These are phyloP conservation scores for Brachyptera risi DNA, from an alignment of 2,888 invertebrate genomes.

Conservation along the genomic window DNA sequence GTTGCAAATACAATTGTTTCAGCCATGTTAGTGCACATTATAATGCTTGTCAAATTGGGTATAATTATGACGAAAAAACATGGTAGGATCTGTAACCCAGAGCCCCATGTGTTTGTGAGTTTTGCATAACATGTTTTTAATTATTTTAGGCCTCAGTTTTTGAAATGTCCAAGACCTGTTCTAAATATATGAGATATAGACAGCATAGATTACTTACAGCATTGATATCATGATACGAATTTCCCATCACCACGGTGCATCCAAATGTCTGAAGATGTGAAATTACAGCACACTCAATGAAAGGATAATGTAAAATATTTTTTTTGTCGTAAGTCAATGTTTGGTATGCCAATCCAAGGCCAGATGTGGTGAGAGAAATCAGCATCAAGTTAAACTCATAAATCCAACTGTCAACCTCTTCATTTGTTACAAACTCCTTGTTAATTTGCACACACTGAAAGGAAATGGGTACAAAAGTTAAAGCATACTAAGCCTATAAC, in stretches of 20 bases:
- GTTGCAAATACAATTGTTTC: too few species aligned
- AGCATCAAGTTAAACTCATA: slow-evolving; percentile 30
- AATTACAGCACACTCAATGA: slow-evolving; percentile 31
- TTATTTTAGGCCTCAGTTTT: too few species aligned
- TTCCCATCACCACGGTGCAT: slow-evolving; percentile 33
- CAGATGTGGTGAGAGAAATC: slow-evolving; percentile 26
- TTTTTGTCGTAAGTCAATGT: background rate
- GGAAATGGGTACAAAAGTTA: too few species aligned
- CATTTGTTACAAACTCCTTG: slow-evolving; percentile 12
- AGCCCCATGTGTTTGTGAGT: too few species aligned
- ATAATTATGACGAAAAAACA: too few species aligned
- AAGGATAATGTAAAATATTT: slow-evolving; percentile 25
- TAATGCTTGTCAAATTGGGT: too few species aligned
- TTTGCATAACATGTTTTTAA: too few species aligned
- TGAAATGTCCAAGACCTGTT: too few species aligned
- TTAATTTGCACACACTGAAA: background rate
- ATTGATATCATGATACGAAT: slow-evolving; percentile 29
- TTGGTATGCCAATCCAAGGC: slow-evolving; percentile 15
- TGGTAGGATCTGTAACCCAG: too few species aligned
- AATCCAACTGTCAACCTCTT: slow-evolving; percentile 31
- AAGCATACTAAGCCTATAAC: too few species aligned
- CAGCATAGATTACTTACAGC: slow-evolving; percentile 29
- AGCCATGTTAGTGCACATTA: too few species aligned
- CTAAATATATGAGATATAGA: too few species aligned
- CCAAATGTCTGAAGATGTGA: slow-evolving; percentile 35